Evolutionary conservation across 2,113 vertebrate species (phyloP).

Genomic region (Vimba vimba): DNA sequence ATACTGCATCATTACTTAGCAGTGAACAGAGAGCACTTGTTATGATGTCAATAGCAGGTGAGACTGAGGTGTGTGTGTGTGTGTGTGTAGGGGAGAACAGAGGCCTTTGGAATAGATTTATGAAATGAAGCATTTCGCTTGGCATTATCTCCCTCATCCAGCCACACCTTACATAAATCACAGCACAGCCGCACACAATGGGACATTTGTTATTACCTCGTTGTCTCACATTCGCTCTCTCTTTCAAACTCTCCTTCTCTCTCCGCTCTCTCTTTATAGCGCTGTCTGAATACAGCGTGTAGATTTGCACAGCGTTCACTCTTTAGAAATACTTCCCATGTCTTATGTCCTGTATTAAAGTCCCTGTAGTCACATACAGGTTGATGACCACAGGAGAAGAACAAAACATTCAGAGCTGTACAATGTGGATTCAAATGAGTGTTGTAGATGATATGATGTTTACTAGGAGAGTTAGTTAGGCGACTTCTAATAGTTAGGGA

Average conservation of each 20-base stretch:
- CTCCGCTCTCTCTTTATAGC: conserved; percentile 7
- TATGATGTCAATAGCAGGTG: conserved; percentile 82
- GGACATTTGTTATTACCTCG: conserved; percentile 77
- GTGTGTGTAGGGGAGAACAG: conserved; percentile 67
- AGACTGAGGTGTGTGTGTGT: conserved; percentile 83
- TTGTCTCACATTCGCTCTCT: conserved; percentile 36
- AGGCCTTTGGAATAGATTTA: conserved; percentile 83
- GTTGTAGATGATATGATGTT: not conserved
- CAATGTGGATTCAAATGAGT: not conserved
- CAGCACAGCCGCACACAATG: conserved; percentile 73
- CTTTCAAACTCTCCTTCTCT: conserved; percentile 27
- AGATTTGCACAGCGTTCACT: not conserved
- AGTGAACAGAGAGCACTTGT: conserved; percentile 77
- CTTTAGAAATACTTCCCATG: not conserved
- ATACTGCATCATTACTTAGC: conserved; percentile 80
- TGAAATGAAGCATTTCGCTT: conserved; percentile 91
- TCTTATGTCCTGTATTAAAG: not conserved
- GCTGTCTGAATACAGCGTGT: not conserved
- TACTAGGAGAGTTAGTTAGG: not conserved
- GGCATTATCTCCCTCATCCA: conserved; percentile 87
- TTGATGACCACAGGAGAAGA: too few relatives aligned
- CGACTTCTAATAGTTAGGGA: not conserved
- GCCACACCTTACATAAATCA: conserved; percentile 90
- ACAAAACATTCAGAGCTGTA: not conserved
- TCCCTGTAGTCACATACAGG: not conserved